phyloP scores from a whole-genome alignment of 1,140 invertebrate species.

The Aphaenogaster floridana region DNA sequence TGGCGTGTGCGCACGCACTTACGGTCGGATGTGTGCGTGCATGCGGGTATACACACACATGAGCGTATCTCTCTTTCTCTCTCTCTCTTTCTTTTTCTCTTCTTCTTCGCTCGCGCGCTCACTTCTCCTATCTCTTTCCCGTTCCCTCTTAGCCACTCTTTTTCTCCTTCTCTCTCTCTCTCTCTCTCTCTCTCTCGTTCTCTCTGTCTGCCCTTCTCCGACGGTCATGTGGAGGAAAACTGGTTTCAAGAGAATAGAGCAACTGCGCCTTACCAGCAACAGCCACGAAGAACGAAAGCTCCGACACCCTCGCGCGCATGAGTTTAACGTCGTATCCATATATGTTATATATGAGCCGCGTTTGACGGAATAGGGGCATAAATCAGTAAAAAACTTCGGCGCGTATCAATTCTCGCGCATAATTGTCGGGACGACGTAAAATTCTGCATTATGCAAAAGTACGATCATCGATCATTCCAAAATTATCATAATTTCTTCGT shows the following conservation, averaged over 20 bases:
- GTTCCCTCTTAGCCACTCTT: background rate
- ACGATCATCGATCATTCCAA: background rate
- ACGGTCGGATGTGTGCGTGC: slow-evolving; percentile 33
- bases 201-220: slow-evolving; percentile 53
- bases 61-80: slow-evolving; percentile 43
- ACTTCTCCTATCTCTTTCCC: slow-evolving; percentile 29
- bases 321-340: slow-evolving; percentile 66
- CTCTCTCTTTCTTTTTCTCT: slow-evolving; percentile 61
- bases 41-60: slow-evolving; percentile 28
- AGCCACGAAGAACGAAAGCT: slow-evolving; percentile 76
- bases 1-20: slow-evolving; percentile 22
- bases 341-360: slow-evolving; percentile 2
- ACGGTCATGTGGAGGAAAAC: slow-evolving; percentile 83
- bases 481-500: slow-evolving; percentile 13
- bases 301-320: slow-evolving; percentile 81
- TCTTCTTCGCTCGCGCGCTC: slow-evolving; percentile 43
- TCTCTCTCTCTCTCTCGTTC: slow-evolving; percentile 37
- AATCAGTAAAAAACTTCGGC: slow-evolving; percentile 8
- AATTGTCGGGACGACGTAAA: slow-evolving; percentile 11
- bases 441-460: background rate
- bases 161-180: slow-evolving; percentile 58
- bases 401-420: background rate
- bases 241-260: slow-evolving; percentile 86
- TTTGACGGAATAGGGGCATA: slow-evolving; percentile 26
- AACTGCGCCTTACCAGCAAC: slow-evolving; percentile 81